A percentile compares a stretch with the other conserved stretches of the same genome.
These are phyloP conservation scores for Lathronympha strigana DNA, from an alignment of 2,888 invertebrate genomes.

Conservation along the genomic window DNA sequence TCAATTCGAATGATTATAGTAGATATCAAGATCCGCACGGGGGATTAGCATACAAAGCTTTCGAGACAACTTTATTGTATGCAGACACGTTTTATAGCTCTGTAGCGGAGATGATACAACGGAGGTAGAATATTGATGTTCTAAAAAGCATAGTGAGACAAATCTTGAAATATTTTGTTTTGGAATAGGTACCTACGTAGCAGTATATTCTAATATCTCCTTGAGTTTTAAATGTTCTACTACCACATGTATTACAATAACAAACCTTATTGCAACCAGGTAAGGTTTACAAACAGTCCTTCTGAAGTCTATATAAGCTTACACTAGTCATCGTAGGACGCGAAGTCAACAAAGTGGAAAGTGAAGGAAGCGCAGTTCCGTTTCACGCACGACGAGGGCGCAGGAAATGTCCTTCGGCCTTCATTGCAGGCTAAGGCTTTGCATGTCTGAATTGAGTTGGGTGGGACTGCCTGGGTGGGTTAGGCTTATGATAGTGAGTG, in stretches of 20 bases:
- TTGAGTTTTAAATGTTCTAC: too few relatives aligned
- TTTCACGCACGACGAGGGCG: conserved; percentile 54
- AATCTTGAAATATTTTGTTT: conserved; percentile 5
- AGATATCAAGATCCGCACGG: conserved; percentile 34
- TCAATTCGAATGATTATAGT: conserved; percentile 37
- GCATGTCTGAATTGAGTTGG: background rate
- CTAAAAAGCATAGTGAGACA: background rate
- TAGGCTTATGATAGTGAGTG: background rate
- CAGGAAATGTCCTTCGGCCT: conserved; percentile 48
- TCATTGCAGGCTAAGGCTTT: conserved; percentile 10
- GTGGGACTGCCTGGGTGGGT: background rate
- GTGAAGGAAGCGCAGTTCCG: conserved; percentile 73
- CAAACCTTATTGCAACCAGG: too few relatives aligned
- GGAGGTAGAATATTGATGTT: conserved; percentile 34
- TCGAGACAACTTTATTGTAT: conserved; percentile 36
- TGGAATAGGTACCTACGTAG: background rate
- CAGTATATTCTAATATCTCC: background rate
- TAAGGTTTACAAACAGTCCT: too few relatives aligned
- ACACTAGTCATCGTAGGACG: conserved; percentile 48
- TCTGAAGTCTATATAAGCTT: conserved; percentile 44
- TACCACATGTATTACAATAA: too few relatives aligned
- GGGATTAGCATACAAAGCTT: conserved; percentile 42
- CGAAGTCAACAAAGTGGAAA: conserved; percentile 65
- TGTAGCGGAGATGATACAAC: conserved; percentile 26
- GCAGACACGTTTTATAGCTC: conserved; percentile 31